A percentile compares a stretch with the other conserved stretches of the same genome.
These are phyloP conservation scores for Talpa occidentalis DNA, from an alignment of 2,113 vertebrate species.

Conservation along the genomic window DNA sequence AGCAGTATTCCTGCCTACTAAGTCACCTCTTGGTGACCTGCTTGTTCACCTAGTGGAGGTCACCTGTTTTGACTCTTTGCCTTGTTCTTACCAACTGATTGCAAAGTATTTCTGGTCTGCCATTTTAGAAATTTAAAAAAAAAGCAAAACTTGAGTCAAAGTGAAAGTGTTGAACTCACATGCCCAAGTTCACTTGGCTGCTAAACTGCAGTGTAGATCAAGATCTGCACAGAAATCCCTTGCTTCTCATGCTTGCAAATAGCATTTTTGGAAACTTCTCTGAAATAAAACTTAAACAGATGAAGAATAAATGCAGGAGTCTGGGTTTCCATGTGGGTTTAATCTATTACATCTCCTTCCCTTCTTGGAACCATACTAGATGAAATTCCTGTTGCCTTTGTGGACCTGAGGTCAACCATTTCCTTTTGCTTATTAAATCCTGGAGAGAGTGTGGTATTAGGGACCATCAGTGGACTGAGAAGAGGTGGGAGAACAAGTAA, in stretches of 20 bases:
- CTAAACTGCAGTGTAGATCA: not conserved
- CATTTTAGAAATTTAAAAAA: not conserved
- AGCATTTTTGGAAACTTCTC: not conserved
- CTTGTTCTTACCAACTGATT: not conserved
- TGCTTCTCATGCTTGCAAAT: not conserved
- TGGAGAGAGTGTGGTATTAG: not conserved
- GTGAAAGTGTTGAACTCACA: too few species aligned
- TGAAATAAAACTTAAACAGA: not conserved
- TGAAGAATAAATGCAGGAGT: not conserved
- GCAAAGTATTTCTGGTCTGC: not conserved
- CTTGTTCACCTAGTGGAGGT: too few species aligned
- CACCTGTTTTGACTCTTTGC: not conserved
- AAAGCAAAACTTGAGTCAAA: not conserved
- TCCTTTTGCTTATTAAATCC: not conserved
- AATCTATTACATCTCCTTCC: too few species aligned
- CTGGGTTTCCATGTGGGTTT: not conserved
- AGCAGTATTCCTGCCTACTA: not conserved
- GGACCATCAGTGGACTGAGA: not conserved
- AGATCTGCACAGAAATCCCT: not conserved
- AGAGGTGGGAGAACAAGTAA: fast-evolving
- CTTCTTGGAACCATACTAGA: not conserved
- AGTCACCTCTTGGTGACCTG: fast-evolving
- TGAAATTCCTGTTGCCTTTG: not conserved
- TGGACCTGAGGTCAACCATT: not conserved
- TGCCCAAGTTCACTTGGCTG: not conserved